Conservation (phyloP, 2,797 vertebrate species). For the Eutrigla gurnardus region DNA sequence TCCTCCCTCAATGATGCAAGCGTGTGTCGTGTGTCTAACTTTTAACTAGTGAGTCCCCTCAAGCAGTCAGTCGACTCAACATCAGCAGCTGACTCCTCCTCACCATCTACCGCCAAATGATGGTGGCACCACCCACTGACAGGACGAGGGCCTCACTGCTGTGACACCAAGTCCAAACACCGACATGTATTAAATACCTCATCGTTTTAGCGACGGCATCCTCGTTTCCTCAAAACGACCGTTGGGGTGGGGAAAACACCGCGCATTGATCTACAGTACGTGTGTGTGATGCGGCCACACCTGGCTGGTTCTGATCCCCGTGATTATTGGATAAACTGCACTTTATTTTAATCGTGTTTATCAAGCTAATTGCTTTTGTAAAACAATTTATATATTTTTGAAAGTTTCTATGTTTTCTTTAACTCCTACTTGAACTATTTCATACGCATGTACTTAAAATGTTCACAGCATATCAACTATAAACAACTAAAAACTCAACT, state of each 20-base stretch:
- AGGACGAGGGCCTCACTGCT: too few species aligned
- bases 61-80: slow-evolving; percentile 12
- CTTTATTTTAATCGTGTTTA: not conserved
- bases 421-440: not conserved
- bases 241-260: too few species aligned
- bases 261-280: not conserved
- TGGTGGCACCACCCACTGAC: not conserved
- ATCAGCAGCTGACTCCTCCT: slow-evolving; percentile 55
- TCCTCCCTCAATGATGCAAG: not conserved
- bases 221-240: too few species aligned
- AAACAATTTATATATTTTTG: not conserved
- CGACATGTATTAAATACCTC: too few species aligned
- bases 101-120: not conserved
- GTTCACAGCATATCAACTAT: not conserved
- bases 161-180: too few species aligned
- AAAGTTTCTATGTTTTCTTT: not conserved
- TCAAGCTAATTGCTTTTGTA: not conserved
- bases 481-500: not conserved
- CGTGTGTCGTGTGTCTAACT: slow-evolving; percentile 4
- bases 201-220: too few species aligned
- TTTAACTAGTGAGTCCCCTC: not conserved
- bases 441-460: not conserved
- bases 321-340: not conserved
- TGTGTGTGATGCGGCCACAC: slow-evolving; percentile 7
- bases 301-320: too few species aligned